Conservation (phyloP, 2,113 vertebrate genomes). For the Artemisiospiza belli region DNA sequence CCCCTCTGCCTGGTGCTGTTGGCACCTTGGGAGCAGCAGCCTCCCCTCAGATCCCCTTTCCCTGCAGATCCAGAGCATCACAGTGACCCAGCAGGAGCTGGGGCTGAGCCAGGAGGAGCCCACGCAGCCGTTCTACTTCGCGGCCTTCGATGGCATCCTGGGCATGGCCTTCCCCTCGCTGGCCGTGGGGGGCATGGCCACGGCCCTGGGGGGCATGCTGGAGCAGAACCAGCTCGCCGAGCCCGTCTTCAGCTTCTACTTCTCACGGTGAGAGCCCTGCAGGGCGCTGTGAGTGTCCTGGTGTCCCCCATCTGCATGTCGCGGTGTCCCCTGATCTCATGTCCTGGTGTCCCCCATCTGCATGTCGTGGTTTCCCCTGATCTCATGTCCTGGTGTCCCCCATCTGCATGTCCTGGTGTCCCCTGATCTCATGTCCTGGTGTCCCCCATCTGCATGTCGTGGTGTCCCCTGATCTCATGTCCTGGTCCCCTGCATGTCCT, state of each 20-base stretch:
- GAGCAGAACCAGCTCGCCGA: slow-evolving; percentile 61
- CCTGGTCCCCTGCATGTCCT: too few relatives aligned
- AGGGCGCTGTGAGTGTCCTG: accelerated
- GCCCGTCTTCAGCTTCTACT: slow-evolving; percentile 75
- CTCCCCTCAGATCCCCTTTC: background rate
- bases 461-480: too few relatives aligned
- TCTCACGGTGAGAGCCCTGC: slow-evolving; percentile 13
- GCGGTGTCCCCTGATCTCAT: background rate
- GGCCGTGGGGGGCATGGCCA: background rate
- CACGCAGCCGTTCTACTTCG: slow-evolving; percentile 61
- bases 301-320: too few relatives aligned
- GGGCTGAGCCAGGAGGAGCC: slow-evolving; percentile 73
- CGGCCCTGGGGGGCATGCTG: slow-evolving; percentile 49
- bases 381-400: too few relatives aligned
- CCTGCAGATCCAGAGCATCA: slow-evolving; percentile 74
- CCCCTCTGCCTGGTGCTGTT: background rate
- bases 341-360: background rate
- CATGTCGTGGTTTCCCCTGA: too few relatives aligned
- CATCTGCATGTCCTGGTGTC: too few relatives aligned
- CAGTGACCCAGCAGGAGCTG: slow-evolving; percentile 75
- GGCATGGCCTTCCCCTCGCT: slow-evolving; percentile 68
- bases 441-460: accelerated
- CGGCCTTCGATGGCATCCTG: slow-evolving; percentile 72
- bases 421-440: background rate
- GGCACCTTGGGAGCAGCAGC: background rate